Percentiles rank a stretch among this genome's conserved stretches.
phyloP scores from a whole-genome alignment of 2,113 vertebrate species.

The Podilymbus podiceps region DNA sequence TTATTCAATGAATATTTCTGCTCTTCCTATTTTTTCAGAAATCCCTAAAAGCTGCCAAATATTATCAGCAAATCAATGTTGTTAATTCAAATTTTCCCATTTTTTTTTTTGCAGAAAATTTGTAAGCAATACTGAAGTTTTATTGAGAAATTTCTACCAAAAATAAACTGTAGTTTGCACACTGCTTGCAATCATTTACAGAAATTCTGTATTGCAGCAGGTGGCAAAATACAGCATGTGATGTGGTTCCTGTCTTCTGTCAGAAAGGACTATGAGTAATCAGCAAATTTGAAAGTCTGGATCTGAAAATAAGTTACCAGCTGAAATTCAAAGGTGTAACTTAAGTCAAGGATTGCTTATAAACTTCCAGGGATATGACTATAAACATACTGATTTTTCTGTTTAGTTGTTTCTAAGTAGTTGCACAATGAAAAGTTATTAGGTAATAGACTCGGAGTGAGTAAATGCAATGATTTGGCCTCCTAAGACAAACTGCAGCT shows the following conservation, averaged over 20 bases:
- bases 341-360: background rate
- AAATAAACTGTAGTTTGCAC: background rate
- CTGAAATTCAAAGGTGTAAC: background rate
- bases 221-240: background rate
- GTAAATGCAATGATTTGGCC: background rate
- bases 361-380: background rate
- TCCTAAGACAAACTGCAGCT: background rate
- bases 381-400: background rate
- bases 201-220: background rate
- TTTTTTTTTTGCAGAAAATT: background rate
- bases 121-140: background rate
- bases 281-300: background rate
- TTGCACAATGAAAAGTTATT: background rate
- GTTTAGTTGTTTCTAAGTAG: background rate
- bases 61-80: background rate
- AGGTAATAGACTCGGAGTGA: background rate
- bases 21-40: background rate
- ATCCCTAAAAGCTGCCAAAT: background rate
- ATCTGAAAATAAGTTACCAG: background rate
- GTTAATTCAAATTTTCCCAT: background rate
- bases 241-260: background rate
- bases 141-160: background rate
- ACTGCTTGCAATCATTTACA: background rate
- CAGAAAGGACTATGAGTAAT: background rate
- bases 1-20: background rate